Conservation (phyloP, 2,113 vertebrate genomes). For the Microtus ochrogaster region DNA sequence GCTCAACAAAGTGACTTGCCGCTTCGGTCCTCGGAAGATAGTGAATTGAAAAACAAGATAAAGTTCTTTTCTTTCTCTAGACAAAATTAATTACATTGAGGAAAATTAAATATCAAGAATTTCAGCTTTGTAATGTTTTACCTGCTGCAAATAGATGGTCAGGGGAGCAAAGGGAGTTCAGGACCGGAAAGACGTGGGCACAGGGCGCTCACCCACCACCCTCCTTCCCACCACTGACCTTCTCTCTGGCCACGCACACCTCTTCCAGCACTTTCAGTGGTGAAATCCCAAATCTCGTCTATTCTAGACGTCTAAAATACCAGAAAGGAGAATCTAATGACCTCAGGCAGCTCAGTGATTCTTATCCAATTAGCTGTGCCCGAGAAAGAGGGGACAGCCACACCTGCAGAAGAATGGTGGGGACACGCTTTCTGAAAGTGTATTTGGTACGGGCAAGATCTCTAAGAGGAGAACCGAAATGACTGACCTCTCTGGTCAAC, state of each 20-base stretch:
- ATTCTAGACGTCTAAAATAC: background rate
- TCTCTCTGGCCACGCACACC: background rate
- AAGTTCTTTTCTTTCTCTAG: background rate
- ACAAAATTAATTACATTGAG: background rate
- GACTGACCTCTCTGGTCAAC: accelerated
- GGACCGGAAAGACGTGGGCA: background rate
- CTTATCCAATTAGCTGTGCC: background rate
- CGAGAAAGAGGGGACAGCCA: no score
- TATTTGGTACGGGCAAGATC: no score
- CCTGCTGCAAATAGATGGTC: background rate
- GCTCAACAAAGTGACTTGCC: background rate
- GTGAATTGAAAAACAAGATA: background rate
- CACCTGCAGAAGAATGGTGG: background rate
- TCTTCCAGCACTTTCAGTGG: background rate
- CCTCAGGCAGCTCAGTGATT: background rate
- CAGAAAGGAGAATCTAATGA: background rate
- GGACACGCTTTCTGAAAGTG: background rate
- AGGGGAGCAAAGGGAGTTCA: background rate
- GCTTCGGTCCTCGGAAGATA: background rate
- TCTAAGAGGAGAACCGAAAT: background rate
- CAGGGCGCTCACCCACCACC: no score
- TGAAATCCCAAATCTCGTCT: background rate
- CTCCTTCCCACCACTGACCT: background rate
- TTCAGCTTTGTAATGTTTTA: background rate
- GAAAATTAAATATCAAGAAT: background rate